A percentile compares a stretch with the other conserved stretches of the same genome.
phyloP scores from a whole-genome alignment of 2,797 vertebrate genomes.

The Coluber constrictor region DNA sequence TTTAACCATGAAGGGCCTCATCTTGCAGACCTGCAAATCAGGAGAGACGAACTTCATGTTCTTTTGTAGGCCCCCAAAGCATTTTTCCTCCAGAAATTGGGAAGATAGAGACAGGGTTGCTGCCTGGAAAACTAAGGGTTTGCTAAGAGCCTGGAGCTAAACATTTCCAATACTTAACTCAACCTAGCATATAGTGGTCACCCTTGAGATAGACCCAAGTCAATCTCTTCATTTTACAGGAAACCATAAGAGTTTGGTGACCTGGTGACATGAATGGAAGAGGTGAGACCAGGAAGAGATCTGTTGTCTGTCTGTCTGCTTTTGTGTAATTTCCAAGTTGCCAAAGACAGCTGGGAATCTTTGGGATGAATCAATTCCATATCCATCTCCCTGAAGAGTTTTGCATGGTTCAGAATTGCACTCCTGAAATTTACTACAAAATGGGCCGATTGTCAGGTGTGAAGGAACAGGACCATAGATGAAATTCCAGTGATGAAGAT shows the following conservation, averaged over 20 bases:
- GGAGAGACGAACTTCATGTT: background rate
- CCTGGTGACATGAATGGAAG: background rate
- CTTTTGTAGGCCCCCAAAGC: background rate
- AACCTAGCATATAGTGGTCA: background rate
- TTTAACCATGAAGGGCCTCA: background rate
- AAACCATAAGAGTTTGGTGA: background rate
- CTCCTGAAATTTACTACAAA: background rate
- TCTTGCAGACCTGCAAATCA: background rate
- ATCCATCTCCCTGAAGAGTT: background rate
- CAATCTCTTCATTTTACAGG: background rate
- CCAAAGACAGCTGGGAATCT: background rate
- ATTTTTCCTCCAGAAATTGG: background rate
- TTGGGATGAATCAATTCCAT: background rate
- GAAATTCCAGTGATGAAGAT: background rate
- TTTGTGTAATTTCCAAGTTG: background rate
- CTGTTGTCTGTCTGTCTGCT: background rate
- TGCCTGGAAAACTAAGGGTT: background rate
- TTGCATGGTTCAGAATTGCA: background rate
- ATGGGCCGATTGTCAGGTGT: background rate
- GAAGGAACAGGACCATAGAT: background rate
- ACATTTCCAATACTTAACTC: background rate
- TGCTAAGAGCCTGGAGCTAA: background rate
- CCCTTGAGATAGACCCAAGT: background rate
- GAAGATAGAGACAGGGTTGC: background rate
- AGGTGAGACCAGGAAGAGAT: background rate